Evolutionary conservation across 1,140 invertebrate species (phyloP).

Genomic region (Lepidurus arcticus): DNA sequence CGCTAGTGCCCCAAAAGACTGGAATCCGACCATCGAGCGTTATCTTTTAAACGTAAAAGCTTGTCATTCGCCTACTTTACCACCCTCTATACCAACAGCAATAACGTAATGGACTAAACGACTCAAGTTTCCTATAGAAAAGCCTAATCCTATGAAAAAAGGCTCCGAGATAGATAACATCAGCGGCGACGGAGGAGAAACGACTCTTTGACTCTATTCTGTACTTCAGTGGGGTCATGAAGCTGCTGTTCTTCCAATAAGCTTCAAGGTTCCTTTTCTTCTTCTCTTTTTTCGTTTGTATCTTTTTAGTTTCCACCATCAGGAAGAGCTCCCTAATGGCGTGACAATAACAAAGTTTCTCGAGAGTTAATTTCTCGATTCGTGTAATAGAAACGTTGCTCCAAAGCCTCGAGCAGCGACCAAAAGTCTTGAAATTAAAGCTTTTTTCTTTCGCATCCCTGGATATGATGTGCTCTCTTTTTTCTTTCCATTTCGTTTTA

Average conservation of each 20-base stretch:
- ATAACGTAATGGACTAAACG: constrained; percentile 19
- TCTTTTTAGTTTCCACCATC: neutral
- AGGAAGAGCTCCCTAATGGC: neutral
- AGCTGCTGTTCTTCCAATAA: constrained; percentile 4
- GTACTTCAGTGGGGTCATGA: neutral
- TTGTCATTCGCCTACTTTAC: constrained; percentile 8
- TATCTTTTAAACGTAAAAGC: constrained; percentile 11
- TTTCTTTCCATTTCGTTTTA: neutral
- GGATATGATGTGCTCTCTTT: neutral
- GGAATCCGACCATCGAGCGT: neutral
- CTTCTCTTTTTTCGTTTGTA: too few species aligned
- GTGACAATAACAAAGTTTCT: neutral
- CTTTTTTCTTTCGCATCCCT: neutral
- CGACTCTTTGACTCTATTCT: neutral
- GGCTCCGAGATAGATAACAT: neutral
- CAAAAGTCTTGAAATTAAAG: neutral
- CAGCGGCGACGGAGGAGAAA: neutral
- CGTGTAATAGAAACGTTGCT: neutral
- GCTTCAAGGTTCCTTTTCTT: neutral
- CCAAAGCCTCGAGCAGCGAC: neutral
- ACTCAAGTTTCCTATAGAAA: constrained; percentile 11
- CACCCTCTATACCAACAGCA: neutral
- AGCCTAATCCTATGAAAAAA: neutral
- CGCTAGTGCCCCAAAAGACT: neutral
- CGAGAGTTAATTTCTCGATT: neutral